Percentiles rank a stretch among this genome's conserved stretches.
These are phyloP conservation scores for Ceratina australensis DNA, from an alignment of 1,140 invertebrate genomes.

Conservation along the genomic window DNA sequence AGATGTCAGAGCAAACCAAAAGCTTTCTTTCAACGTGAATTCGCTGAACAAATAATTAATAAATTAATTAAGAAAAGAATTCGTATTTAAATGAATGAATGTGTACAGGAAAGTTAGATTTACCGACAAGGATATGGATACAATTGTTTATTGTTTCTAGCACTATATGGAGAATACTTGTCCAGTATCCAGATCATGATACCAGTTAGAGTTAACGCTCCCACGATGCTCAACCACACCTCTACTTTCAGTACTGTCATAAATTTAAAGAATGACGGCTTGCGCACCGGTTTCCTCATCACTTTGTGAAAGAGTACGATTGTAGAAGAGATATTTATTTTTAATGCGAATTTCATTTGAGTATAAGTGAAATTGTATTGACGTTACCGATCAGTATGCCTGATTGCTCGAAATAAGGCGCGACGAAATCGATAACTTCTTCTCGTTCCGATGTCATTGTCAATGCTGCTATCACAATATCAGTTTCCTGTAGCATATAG, in stretches of 20 bases:
- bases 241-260: constrained; percentile 93
- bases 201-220: constrained; percentile 89
- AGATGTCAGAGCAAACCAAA: constrained; percentile 96
- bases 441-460: constrained; percentile 96
- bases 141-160: constrained; percentile 89
- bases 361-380: neutral
- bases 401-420: constrained; percentile 94
- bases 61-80: neutral
- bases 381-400: constrained; percentile 89
- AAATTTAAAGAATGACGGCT: constrained; percentile 94
- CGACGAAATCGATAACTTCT: constrained; percentile 95
- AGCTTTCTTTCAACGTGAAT: constrained; percentile 93
- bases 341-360: neutral
- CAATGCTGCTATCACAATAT: constrained; percentile 90
- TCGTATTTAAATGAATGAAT: neutral
- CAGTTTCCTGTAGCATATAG: constrained; percentile 85
- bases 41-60: constrained; percentile 80
- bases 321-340: constrained; percentile 14
- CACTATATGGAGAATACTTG: constrained; percentile 93
- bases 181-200: constrained; percentile 94
- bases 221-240: constrained; percentile 94
- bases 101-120: neutral
- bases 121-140: constrained; percentile 91
- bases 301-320: constrained; percentile 79
- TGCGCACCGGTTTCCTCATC: constrained; percentile 89